Percentiles rank a stretch among this genome's conserved stretches.
Conservation (phyloP, 53 echinoderm and acorn worm species). For the Echinometra lucunter region DNA sequence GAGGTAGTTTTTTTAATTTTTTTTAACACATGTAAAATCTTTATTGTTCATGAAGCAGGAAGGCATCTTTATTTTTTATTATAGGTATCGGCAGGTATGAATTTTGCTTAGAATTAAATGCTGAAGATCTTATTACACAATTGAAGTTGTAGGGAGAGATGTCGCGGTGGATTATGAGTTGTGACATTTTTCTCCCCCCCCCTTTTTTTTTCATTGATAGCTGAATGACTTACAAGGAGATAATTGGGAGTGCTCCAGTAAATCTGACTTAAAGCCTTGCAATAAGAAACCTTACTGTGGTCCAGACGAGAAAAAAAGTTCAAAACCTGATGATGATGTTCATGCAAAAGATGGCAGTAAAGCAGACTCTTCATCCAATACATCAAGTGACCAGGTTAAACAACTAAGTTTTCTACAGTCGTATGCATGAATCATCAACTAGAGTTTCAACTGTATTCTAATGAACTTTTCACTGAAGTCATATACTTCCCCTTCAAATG, state of each 20-base stretch:
- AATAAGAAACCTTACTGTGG: not conserved
- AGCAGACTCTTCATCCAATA: not conserved
- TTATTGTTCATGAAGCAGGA: too few species aligned
- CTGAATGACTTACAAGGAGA: constrained; percentile 31
- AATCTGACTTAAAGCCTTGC: not conserved
- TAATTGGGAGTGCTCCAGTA: not conserved
- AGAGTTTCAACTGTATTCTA: not conserved
- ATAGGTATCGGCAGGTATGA: not conserved
- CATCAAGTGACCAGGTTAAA: not conserved
- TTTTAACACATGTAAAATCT: too few species aligned
- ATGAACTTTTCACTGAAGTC: too few species aligned
- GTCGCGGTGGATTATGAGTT: not conserved
- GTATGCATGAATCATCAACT: not conserved
- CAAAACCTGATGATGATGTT: not conserved
- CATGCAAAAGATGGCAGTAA: not conserved
- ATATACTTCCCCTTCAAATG: not conserved
- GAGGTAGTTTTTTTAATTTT: too few species aligned
- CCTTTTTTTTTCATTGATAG: not conserved
- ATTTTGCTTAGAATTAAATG: not conserved
- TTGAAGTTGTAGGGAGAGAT: not conserved
- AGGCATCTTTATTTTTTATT: not conserved
- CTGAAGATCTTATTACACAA: not conserved
- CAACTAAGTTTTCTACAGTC: not conserved
- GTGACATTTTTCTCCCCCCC: too few species aligned
- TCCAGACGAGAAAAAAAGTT: constrained; percentile 23